Evolutionary conservation across 37 sponge, comb jelly and placozoan species (phyloP).

Genomic region (Halisarca cf. caerulea): DNA sequence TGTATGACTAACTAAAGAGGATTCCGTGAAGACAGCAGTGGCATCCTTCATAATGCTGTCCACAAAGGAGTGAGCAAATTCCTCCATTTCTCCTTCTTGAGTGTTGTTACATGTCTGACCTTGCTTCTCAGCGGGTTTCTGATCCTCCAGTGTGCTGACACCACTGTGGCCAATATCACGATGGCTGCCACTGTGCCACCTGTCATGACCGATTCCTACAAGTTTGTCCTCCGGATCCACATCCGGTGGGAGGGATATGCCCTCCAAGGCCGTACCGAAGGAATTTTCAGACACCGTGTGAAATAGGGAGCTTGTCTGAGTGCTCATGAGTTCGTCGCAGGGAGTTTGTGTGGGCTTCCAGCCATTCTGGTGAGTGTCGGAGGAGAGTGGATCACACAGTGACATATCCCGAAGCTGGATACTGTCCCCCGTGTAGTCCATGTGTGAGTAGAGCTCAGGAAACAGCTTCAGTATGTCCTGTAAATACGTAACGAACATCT

Average conservation of each 20-base stretch:
- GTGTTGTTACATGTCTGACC: too few species aligned
- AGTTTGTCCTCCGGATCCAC: not conserved
- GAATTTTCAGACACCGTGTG: slow-evolving; percentile 9
- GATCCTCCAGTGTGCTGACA: too few species aligned
- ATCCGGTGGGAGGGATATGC: not conserved
- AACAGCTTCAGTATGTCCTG: slow-evolving; percentile 65
- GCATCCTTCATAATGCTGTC: too few species aligned
- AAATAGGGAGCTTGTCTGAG: slow-evolving; percentile 4
- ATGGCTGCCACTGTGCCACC: not conserved
- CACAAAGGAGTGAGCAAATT: too few species aligned
- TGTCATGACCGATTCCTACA: not conserved
- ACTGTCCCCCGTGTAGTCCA: slow-evolving; percentile 55
- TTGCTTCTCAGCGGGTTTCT: too few species aligned
- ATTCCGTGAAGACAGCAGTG: too few species aligned
- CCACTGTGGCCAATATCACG: not conserved
- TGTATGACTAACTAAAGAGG: too few species aligned
- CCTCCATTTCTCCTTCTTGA: too few species aligned
- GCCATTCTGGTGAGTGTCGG: not conserved
- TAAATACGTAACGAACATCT: not conserved
- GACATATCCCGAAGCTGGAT: slow-evolving; percentile 53
- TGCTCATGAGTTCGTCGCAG: not conserved
- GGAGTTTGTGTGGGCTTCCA: not conserved
- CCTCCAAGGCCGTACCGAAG: not conserved
- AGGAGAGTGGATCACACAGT: not conserved
- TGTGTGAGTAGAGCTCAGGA: slow-evolving; percentile 65